phyloP scores from a whole-genome alignment of 2,797 vertebrate species.

The Enteromius unitaeniatus region DNA sequence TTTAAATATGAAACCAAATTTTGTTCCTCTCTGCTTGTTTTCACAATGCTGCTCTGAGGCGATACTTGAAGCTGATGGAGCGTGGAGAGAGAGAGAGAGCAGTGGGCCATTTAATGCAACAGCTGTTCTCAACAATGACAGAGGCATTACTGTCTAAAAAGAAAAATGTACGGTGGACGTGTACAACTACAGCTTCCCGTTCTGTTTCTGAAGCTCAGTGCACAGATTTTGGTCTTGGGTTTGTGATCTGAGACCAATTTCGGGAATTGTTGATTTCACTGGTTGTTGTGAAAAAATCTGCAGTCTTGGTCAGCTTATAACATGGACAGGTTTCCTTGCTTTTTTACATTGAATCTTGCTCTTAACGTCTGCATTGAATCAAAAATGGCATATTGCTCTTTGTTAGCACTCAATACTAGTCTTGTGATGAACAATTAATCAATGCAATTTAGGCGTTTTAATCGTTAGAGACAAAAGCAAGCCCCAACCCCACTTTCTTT shows the following conservation, averaged over 20 bases:
- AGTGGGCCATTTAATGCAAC: slow-evolving; percentile 52
- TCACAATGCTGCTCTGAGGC: slow-evolving; percentile 30
- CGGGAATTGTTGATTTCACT: neutral
- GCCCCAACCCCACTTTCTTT: neutral
- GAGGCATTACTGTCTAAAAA: slow-evolving; percentile 1
- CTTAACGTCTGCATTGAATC: neutral
- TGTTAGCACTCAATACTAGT: neutral
- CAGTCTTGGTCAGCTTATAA: neutral
- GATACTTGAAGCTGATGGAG: slow-evolving; percentile 52
- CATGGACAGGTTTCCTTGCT: neutral
- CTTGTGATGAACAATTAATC: neutral
- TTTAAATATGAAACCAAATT: slow-evolving; percentile 63
- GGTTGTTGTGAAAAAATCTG: neutral
- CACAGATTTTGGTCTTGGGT: neutral
- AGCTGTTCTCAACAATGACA: slow-evolving; percentile 46
- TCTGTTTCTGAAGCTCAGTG: neutral
- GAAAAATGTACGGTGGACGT: neutral
- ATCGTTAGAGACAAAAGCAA: neutral
- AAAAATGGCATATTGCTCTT: neutral
- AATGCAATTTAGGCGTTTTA: neutral
- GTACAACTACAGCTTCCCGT: neutral
- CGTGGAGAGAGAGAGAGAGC: slow-evolving; percentile 25
- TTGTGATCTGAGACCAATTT: neutral
- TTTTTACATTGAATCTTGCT: neutral
- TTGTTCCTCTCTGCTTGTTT: slow-evolving; percentile 53